A percentile compares a stretch with the other conserved stretches of the same genome.
Evolutionary conservation across 2,888 invertebrate species (phyloP).

Genomic region (Lasioglossum morio): DNA sequence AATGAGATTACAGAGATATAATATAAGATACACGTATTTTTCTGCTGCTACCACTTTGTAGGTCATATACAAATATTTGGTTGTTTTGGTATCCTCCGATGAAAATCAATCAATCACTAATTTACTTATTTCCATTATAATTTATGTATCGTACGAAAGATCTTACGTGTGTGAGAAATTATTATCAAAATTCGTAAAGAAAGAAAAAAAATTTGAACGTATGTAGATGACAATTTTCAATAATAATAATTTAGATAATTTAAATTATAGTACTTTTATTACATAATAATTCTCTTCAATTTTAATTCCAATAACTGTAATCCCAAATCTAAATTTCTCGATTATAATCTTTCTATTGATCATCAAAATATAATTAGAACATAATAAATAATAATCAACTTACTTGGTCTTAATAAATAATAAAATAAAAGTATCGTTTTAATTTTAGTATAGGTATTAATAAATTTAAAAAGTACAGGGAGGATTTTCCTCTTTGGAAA

Average conservation of each 20-base stretch:
- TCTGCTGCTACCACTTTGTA: constrained; percentile 32
- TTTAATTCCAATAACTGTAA: neutral
- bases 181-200: neutral
- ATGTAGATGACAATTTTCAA: neutral
- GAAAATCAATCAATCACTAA: neutral
- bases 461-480: too few species aligned
- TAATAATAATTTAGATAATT: too few species aligned
- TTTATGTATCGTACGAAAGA: neutral
- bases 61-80: neutral
- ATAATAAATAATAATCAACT: too few species aligned
- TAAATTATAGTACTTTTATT: too few species aligned
- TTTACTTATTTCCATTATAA: neutral
- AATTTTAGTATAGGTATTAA: too few species aligned
- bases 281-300: neutral
- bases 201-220: neutral
- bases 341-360: neutral
- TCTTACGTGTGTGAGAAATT: neutral
- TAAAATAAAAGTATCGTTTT: too few species aligned
- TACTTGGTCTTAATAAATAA: too few species aligned
- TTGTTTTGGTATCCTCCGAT: neutral
- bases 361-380: neutral
- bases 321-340: too few species aligned
- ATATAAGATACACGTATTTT: neutral
- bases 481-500: too few species aligned
- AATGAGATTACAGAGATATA: constrained; percentile 41